A percentile compares a stretch with the other conserved stretches of the same genome.
These are phyloP conservation scores for Isaurus tuberculatus DNA, from an alignment of 92 coral and sea anemone genomes.

Conservation along the genomic window DNA sequence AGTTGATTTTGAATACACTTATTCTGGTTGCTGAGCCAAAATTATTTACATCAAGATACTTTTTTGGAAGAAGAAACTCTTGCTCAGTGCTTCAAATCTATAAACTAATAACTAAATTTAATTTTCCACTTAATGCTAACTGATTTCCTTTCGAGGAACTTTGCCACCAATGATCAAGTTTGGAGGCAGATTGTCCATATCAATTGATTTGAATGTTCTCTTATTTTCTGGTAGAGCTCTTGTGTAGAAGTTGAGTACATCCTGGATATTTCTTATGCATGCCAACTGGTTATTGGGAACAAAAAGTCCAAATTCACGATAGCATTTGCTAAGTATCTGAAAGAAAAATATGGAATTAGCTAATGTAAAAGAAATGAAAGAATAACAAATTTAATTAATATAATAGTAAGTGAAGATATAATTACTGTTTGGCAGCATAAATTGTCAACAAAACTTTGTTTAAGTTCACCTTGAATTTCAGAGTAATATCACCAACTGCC, in stretches of 20 bases:
- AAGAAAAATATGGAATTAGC: background rate
- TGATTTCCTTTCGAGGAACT: conserved; percentile 67
- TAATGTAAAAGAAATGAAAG: no score
- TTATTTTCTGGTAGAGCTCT: conserved; percentile 54
- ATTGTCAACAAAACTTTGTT: background rate
- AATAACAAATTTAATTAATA: no score
- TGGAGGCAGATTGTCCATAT: conserved; percentile 73
- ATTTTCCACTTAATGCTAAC: background rate
- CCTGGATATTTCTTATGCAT: conserved; percentile 45
- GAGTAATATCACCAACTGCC: background rate
- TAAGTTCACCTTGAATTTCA: conserved; percentile 24
- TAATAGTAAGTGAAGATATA: no score
- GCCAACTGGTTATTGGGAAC: conserved; percentile 65
- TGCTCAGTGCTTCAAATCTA: no score
- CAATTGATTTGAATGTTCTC: conserved; percentile 80
- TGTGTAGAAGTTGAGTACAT: conserved; percentile 64
- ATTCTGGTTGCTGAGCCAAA: no score
- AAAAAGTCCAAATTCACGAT: conserved; percentile 67
- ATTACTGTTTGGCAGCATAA: no score
- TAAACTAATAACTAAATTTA: no score
- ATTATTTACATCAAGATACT: no score
- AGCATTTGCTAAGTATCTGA: conserved; percentile 69
- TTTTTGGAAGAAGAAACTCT: no score
- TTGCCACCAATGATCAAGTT: conserved; percentile 81
- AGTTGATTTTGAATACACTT: no score